Percentiles rank a stretch among this genome's conserved stretches.
phyloP scores from a whole-genome alignment of 2,797 vertebrate genomes.

The Cynodonichthys magdalenae region DNA sequence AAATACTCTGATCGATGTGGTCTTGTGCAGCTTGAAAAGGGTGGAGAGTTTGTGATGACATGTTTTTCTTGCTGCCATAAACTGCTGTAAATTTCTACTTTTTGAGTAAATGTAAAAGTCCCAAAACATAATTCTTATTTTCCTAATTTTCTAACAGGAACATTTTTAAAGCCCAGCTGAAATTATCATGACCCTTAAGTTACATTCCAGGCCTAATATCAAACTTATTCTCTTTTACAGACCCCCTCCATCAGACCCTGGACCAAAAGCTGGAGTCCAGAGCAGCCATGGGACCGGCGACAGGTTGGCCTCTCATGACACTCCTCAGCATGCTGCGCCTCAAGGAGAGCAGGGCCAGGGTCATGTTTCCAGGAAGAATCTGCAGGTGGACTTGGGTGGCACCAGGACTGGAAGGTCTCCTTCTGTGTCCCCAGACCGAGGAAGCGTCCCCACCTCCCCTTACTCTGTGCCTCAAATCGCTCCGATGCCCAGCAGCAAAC shows the following conservation, averaged over 20 bases:
- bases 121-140: background rate
- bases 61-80: background rate
- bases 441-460: constrained; percentile 93
- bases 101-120: constrained; percentile 1
- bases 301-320: constrained; percentile 78
- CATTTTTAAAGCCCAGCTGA: background rate
- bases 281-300: constrained; percentile 74
- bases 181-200: background rate
- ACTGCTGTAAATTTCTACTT: background rate
- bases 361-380: constrained; percentile 84
- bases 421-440: constrained; percentile 88
- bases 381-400: constrained; percentile 89
- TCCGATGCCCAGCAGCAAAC: constrained; percentile 96
- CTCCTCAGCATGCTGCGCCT: constrained; percentile 55
- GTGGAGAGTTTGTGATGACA: constrained; percentile 7
- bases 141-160: background rate
- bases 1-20: background rate
- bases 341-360: constrained; percentile 72
- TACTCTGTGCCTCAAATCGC: constrained; percentile 99
- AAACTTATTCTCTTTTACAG: constrained; percentile 63
- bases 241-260: constrained; percentile 84
- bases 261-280: constrained; percentile 83
- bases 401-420: constrained; percentile 88
- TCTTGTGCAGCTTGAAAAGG: constrained; percentile 8
- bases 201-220: too few relatives aligned